Conservation (phyloP, 2,113 vertebrate species). For the Triplophysa rosa region DNA sequence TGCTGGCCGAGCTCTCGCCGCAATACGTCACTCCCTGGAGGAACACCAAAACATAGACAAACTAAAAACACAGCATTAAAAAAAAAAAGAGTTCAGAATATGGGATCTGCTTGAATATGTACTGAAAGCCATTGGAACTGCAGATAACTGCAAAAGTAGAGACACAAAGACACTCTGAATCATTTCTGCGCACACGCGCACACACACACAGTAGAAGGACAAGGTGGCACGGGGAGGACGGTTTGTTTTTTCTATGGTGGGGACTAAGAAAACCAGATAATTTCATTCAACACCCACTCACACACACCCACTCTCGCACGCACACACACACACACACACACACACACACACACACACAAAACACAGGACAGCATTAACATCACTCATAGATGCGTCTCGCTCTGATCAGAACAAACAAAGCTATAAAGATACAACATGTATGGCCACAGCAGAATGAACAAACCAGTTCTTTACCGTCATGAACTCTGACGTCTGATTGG, state of each 20-base stretch:
- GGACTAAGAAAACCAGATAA: conserved; percentile 20
- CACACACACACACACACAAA: not conserved
- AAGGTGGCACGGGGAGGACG: not conserved
- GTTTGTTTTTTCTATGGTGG: conserved; percentile 20
- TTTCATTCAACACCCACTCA: conserved; percentile 27
- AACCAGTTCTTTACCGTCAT: not conserved
- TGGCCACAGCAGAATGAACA: conserved; percentile 17
- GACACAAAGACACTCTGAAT: conserved; percentile 18
- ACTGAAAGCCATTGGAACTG: too few relatives aligned
- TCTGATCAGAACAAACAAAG: conserved; percentile 17
- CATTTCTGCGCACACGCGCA: conserved; percentile 21
- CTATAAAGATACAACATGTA: not conserved
- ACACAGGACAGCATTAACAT: conserved; percentile 17
- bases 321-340: not conserved
- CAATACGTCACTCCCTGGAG: conserved; percentile 94
- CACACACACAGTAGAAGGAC: conserved; percentile 21
- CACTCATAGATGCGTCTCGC: conserved; percentile 23
- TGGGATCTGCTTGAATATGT: too few relatives aligned
- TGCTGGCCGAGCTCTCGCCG: conserved; percentile 92
- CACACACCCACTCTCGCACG: too few relatives aligned
- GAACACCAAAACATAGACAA: not conserved
- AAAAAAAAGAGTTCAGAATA: too few relatives aligned
- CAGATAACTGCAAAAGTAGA: not conserved
- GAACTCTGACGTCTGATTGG: not conserved
- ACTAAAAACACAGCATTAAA: not conserved